Evolutionary conservation across 2,113 vertebrate species (phyloP), one percentile per base, ranked within the genome.

Genomic region (Megaleporinus macrocephalus): DNA sequence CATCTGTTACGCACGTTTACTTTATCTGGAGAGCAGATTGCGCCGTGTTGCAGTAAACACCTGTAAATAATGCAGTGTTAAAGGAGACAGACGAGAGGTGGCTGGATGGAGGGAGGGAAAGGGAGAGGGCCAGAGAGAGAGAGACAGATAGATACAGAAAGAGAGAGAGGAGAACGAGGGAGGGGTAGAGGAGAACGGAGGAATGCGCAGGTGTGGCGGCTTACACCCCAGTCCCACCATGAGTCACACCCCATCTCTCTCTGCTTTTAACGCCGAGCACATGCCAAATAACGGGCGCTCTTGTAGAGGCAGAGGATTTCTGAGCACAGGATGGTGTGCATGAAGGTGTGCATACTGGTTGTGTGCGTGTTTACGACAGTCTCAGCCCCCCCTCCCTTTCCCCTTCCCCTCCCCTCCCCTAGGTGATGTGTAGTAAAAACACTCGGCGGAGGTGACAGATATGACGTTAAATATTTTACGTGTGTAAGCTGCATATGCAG

Each of bases 381-480:
- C 41, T 53, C 44, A 18, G 30, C 44, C 29, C 71, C 24, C 27
- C 15, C 33, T 12, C 6, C 1, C 29, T 33, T 20, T 86, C 84
- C 86, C 86, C 81, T 76, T 83, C 51, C 1, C 86, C 83, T 86
- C 84, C 86, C 86, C 81, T 76, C 84, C 51, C 1, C 85, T 79
- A 72, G 90, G 91, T 91, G 92, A 93, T 91, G 89, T 89, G 90
- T 91, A 91, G 92, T 94, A 94, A 94, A 94, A 94, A 86, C 92
- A 91, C 91, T 91, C 89, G 90, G 89, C 91, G 89, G 91, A 93
- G 90, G 90, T 93, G 92, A 92, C 89, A 93, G 92, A 94, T 92
- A 92, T 91, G 87, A 93, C 88, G 93, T 93, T 94, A 94, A 95
- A 94, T 95, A 94, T 94, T 94, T 93, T 92, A 92, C 89, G 91